These are phyloP conservation scores for Penaeus monodon DNA, from an alignment of 2,888 invertebrate species.

Conservation along the genomic window DNA sequence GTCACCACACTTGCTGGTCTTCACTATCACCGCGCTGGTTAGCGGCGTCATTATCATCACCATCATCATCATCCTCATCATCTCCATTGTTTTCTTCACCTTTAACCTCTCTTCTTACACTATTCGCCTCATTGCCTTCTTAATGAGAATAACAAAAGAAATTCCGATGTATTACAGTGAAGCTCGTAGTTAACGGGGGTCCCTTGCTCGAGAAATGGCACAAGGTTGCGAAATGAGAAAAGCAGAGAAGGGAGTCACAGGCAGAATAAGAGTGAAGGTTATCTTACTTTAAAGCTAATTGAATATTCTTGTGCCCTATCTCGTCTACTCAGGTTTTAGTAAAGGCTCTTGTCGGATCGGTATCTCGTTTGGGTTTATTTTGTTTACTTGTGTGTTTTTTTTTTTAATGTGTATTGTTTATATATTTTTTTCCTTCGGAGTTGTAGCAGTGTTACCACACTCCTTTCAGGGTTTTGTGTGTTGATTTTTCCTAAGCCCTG, in stretches of 20 bases:
- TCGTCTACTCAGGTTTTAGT: not conserved
- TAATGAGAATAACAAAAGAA: too few species aligned
- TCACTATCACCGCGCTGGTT: not conserved
- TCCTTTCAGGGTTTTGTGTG: too few species aligned
- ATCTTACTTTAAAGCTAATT: conserved; percentile 8
- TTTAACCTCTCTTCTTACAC: too few species aligned
- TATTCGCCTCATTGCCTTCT: too few species aligned
- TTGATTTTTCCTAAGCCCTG: too few species aligned
- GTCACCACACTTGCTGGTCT: not conserved
- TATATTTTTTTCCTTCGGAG: too few species aligned
- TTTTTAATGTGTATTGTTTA: too few species aligned
- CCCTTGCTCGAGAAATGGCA: not conserved
- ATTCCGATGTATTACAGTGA: not conserved
- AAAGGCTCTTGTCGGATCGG: not conserved
- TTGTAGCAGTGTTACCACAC: too few species aligned
- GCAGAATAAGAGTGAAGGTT: not conserved
- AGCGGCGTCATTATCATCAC: not conserved
- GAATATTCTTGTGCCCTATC: not conserved
- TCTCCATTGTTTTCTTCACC: not conserved
- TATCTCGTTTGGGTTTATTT: too few species aligned
- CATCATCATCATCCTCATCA: not conserved
- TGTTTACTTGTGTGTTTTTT: too few species aligned
- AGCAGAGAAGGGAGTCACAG: not conserved
- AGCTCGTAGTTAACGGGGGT: not conserved
- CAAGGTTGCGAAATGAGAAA: not conserved